A percentile compares a stretch with the other conserved stretches of the same genome.
phyloP scores from a whole-genome alignment of 2,113 vertebrate genomes.

The Phocoena phocoena region DNA sequence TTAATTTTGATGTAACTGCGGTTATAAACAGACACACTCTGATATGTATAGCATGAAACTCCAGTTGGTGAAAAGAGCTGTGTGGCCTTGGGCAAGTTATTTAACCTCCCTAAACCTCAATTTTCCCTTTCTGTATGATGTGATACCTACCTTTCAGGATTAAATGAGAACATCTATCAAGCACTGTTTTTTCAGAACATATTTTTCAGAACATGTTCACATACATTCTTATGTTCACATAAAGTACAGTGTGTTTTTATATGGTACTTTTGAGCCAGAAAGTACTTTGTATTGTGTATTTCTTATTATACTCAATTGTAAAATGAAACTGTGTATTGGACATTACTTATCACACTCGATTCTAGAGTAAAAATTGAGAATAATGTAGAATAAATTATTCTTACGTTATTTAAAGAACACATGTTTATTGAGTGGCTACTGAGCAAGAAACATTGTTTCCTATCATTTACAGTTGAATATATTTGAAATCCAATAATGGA shows the following conservation, averaged over 20 bases:
- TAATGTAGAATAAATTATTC: background rate
- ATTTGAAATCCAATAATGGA: background rate
- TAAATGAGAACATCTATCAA: background rate
- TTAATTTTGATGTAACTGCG: background rate
- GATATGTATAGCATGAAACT: background rate
- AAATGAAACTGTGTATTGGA: conserved; percentile 18
- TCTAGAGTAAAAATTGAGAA: conserved; percentile 24
- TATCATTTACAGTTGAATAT: background rate
- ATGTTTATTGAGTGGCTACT: background rate
- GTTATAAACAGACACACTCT: background rate
- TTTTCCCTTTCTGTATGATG: background rate
- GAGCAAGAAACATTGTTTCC: background rate
- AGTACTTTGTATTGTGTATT: background rate
- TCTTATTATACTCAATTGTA: background rate
- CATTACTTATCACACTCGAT: background rate
- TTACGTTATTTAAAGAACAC: background rate
- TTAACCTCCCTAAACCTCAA: background rate
- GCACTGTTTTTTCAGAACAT: background rate
- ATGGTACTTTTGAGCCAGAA: background rate
- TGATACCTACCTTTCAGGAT: background rate
- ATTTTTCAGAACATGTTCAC: background rate
- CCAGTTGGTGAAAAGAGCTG: background rate
- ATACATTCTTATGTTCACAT: background rate
- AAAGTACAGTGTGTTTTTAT: background rate
- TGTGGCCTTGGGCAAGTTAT: background rate